phyloP scores from a whole-genome alignment of 2,888 invertebrate species.

The Atethmia centrago region DNA sequence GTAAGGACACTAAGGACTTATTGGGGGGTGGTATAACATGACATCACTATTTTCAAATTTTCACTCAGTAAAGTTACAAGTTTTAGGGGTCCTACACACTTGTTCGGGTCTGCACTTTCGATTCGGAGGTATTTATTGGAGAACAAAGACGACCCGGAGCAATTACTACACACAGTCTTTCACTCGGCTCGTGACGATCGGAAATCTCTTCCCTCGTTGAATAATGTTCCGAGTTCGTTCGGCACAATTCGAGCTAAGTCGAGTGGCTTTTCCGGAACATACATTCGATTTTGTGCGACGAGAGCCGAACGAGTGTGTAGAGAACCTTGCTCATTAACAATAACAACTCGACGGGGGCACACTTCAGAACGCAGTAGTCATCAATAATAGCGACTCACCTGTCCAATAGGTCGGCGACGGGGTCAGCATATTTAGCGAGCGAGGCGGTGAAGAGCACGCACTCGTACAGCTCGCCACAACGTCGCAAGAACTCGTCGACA shows the following conservation, averaged over 20 bases:
- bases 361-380: no score
- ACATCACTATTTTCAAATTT: not conserved
- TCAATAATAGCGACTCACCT: slow-evolving; percentile 58
- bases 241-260: not conserved
- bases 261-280: not conserved
- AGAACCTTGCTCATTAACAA: not conserved
- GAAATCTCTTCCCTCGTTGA: not conserved
- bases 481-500: slow-evolving; percentile 99
- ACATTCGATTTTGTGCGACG: not conserved
- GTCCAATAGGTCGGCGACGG: slow-evolving; percentile 98
- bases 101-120: not conserved
- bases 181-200: not conserved
- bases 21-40: not conserved
- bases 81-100: not conserved
- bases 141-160: not conserved
- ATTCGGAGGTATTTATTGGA: not conserved
- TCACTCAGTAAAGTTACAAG: not conserved
- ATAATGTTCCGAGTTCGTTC: not conserved
- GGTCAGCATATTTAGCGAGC: slow-evolving; percentile 99
- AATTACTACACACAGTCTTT: not conserved
- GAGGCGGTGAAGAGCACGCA: slow-evolving; percentile 99
- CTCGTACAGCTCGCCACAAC: slow-evolving; percentile 99
- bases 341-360: no score
- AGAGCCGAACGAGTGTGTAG: not conserved
- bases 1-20: not conserved